Conservation (phyloP, 2,888 invertebrate species). For the Pegoplata infirma region DNA sequence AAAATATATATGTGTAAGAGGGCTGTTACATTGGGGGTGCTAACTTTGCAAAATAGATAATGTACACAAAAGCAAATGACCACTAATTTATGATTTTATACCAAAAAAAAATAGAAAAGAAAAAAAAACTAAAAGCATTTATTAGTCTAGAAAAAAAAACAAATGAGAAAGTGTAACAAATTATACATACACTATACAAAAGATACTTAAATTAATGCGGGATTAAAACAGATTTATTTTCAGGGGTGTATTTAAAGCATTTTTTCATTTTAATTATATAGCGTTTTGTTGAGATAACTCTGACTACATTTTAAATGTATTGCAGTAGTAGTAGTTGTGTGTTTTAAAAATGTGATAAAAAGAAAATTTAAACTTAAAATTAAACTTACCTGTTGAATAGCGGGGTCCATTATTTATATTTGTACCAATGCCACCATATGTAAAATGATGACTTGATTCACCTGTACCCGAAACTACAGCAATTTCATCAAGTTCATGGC, state of each 20-base stretch:
- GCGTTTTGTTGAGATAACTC: too few species aligned
- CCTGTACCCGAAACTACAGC: conserved; percentile 84
- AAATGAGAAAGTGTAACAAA: neutral
- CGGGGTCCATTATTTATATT: conserved; percentile 72
- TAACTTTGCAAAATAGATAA: too few species aligned
- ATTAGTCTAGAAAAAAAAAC: neutral
- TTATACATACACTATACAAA: conserved; percentile 12
- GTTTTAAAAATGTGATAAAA: neutral
- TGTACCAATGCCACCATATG: conserved; percentile 73
- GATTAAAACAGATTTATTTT: conserved; percentile 15
- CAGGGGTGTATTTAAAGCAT: neutral
- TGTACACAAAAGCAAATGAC: neutral
- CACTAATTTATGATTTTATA: conserved; percentile 14
- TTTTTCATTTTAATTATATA: neutral
- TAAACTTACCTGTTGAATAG: conserved; percentile 75
- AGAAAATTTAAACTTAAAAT: neutral
- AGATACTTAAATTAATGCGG: conserved; percentile 23
- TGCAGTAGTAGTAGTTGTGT: too few species aligned
- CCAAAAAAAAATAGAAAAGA: too few species aligned
- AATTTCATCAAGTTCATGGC: conserved; percentile 84
- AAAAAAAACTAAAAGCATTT: neutral
- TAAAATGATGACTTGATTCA: conserved; percentile 76
- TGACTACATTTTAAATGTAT: too few species aligned
- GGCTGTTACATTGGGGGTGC: neutral
- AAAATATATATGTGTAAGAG: neutral